These are phyloP conservation scores for Antigone vipio DNA, from an alignment of 2,113 vertebrate genomes.

Conservation along the genomic window DNA sequence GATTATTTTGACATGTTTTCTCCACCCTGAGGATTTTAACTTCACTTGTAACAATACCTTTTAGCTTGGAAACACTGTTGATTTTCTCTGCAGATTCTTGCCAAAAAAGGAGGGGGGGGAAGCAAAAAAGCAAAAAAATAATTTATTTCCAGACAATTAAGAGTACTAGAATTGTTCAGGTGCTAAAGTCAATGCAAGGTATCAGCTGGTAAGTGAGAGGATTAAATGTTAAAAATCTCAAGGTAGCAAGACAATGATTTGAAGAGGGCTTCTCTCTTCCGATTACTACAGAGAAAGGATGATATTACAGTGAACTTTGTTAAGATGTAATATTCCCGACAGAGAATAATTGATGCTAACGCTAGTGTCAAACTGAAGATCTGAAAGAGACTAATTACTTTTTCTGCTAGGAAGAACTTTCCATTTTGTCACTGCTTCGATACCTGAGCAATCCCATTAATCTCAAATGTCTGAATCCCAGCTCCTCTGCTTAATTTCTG, in stretches of 20 bases:
- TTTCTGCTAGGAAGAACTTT: slow-evolving; percentile 35
- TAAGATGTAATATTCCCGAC: slow-evolving; percentile 40
- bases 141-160: background rate
- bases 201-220: slow-evolving; percentile 25
- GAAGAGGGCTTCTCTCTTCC: slow-evolving; percentile 13
- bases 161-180: background rate
- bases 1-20: slow-evolving; percentile 26
- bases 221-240: slow-evolving; percentile 28
- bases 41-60: background rate
- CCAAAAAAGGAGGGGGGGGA: background rate
- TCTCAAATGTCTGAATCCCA: background rate
- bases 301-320: slow-evolving; percentile 16
- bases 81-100: background rate
- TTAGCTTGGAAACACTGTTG: background rate
- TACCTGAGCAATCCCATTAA: slow-evolving; percentile 18
- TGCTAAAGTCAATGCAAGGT: slow-evolving; percentile 2
- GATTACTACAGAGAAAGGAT: slow-evolving; percentile 7
- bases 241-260: slow-evolving; percentile 19
- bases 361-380: slow-evolving; percentile 23
- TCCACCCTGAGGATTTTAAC: background rate
- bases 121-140: background rate
- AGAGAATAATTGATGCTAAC: slow-evolving; percentile 41
- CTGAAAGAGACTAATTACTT: slow-evolving; percentile 36
- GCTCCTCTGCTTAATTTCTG: slow-evolving; percentile 20
- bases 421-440: slow-evolving; percentile 3